Conservation (phyloP, 2,888 invertebrate genomes). For the Criorhina ranunculi region DNA sequence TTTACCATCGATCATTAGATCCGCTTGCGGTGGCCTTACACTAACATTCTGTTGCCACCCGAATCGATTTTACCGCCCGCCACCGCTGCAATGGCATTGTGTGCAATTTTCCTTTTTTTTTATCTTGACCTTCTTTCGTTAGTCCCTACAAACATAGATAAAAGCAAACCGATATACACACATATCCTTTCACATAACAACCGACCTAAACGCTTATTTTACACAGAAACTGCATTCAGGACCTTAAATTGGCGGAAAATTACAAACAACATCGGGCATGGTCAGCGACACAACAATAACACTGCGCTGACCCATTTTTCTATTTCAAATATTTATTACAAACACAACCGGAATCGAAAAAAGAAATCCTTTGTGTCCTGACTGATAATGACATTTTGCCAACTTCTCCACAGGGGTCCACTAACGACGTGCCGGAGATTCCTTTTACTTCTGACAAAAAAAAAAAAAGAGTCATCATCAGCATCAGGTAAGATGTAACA, state of each 20-base stretch:
- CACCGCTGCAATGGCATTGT: constrained; percentile 30
- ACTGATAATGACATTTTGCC: constrained; percentile 76
- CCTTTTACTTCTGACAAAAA: not conserved
- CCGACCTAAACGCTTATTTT: not conserved
- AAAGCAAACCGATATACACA: constrained; percentile 62
- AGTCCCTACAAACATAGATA: constrained; percentile 31
- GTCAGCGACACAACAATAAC: constrained; percentile 59
- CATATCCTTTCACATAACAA: constrained; percentile 24
- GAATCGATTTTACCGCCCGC: constrained; percentile 65
- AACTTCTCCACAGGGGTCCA: constrained; percentile 63
- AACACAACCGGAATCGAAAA: constrained; percentile 47
- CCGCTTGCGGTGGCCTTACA: constrained; percentile 69
- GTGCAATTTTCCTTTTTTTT: constrained; percentile 32
- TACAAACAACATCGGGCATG: constrained; percentile 72
- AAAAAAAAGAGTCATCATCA: constrained; percentile 52
- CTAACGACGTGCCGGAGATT: constrained; percentile 34
- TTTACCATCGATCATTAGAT: constrained; percentile 75
- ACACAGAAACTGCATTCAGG: constrained; percentile 3
- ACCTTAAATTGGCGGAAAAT: constrained; percentile 72
- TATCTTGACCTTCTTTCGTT: not conserved
- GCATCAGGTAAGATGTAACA: constrained; percentile 57
- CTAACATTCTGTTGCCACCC: constrained; percentile 50
- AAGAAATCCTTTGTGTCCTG: constrained; percentile 35
- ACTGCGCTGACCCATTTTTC: constrained; percentile 64
- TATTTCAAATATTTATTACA: constrained; percentile 68